phyloP scores from a whole-genome alignment of 2,888 invertebrate genomes.

The Tortrix viridana region DNA sequence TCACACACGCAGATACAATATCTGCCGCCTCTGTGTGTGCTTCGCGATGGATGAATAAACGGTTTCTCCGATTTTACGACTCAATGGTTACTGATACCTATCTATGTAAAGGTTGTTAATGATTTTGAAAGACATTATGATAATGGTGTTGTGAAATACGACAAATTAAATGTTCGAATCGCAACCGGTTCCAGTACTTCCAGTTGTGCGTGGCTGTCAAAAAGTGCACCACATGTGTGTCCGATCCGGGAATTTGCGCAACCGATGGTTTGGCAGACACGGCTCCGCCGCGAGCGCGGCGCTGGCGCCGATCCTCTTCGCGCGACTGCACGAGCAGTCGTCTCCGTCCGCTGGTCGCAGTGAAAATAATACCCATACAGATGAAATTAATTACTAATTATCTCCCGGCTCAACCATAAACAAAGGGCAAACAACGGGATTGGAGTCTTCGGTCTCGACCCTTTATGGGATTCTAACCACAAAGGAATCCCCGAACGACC shows the following conservation, averaged over 20 bases:
- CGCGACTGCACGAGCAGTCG: neutral
- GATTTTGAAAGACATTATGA: constrained; percentile 62
- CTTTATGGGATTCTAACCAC: constrained; percentile 60
- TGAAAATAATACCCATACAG: constrained; percentile 39
- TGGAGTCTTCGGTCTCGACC: constrained; percentile 44
- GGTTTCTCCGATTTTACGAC: constrained; percentile 82
- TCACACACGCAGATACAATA: constrained; percentile 50
- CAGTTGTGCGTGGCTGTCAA: constrained; percentile 8
- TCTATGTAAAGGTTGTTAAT: constrained; percentile 78
- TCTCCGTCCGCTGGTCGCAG: constrained; percentile 6
- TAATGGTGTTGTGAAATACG: constrained; percentile 50
- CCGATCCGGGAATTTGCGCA: constrained; percentile 5
- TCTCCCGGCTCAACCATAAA: constrained; percentile 49
- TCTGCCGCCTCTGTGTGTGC: constrained; percentile 49
- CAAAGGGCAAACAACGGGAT: constrained; percentile 55
- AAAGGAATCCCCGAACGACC: constrained; percentile 66
- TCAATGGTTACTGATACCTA: constrained; percentile 77
- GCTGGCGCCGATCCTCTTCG: no score
- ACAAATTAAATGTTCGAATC: constrained; percentile 38
- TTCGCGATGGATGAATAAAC: constrained; percentile 75
- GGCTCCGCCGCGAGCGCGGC: neutral
- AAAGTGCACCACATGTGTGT: constrained; percentile 10
- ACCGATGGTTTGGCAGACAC: neutral
- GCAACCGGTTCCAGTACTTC: constrained; percentile 12
- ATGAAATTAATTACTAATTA: constrained; percentile 45